Percentiles rank a stretch among this genome's conserved stretches.
phyloP scores from a whole-genome alignment of 1,140 invertebrate species.

The Penaeus japonicus region DNA sequence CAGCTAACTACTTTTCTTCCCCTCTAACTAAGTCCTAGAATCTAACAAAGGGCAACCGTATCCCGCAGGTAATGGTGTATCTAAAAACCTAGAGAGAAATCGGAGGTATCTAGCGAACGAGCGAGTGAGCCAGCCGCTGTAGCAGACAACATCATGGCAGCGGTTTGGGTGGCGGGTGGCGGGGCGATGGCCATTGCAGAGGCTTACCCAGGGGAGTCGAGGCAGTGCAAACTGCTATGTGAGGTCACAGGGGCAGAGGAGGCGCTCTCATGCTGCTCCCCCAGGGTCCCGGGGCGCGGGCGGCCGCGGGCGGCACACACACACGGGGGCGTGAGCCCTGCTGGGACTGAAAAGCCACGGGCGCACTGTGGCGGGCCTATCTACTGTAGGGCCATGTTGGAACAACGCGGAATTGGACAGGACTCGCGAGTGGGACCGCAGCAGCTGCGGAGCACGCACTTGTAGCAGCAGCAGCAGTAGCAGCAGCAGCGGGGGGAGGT shows the following conservation, averaged over 20 bases:
- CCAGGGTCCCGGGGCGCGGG: slow-evolving; percentile 46
- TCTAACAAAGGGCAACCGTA: no score
- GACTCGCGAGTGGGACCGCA: not conserved
- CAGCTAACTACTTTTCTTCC: no score
- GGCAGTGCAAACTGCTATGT: slow-evolving; percentile 39
- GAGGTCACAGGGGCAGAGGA: slow-evolving; percentile 52
- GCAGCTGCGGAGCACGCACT: no score
- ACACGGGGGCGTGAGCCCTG: slow-evolving; percentile 22
- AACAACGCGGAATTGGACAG: slow-evolving; percentile 14
- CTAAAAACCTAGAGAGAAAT: not conserved
- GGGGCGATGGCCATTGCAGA: not conserved
- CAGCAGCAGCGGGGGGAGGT: not conserved
- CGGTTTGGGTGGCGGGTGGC: not conserved
- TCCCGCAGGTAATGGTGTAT: no score
- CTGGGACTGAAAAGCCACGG: slow-evolving; percentile 19
- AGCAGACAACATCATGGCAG: slow-evolving; percentile 47
- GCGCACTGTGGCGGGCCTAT: slow-evolving; percentile 13
- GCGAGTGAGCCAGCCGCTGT: slow-evolving; percentile 19
- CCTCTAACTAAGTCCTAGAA: no score
- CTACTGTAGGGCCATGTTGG: slow-evolving; percentile 44
- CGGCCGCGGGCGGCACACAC: slow-evolving; percentile 43
- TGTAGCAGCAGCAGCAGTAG: slow-evolving; percentile 28
- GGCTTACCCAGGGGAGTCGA: slow-evolving; percentile 43
- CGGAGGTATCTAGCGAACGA: not conserved
- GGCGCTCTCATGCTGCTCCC: slow-evolving; percentile 52